phyloP scores from a whole-genome alignment of 35 echinoderm and acorn worm genomes.

The Heliocidaris tuberculata region DNA sequence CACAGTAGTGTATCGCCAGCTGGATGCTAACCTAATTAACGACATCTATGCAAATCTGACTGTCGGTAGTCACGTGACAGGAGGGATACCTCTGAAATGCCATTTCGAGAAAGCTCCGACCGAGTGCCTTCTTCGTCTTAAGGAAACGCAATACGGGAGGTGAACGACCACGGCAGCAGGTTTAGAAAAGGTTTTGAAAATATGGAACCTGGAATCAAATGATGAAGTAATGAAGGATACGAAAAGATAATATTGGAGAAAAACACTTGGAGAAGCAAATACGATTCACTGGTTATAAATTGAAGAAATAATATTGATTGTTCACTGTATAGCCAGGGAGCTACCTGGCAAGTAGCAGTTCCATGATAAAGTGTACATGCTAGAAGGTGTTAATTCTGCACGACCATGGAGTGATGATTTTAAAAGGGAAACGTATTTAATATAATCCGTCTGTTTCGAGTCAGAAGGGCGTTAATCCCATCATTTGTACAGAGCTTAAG shows the following conservation, averaged over 20 bases:
- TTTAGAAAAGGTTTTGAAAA: not conserved
- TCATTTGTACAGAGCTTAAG: no score
- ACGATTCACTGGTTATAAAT: not conserved
- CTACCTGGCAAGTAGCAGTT: no score
- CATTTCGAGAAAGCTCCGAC: not conserved
- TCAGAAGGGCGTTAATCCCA: no score
- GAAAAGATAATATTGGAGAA: no score
- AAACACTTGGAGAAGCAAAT: not conserved
- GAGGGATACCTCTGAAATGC: not conserved
- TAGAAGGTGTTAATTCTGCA: no score
- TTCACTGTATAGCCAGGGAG: no score
- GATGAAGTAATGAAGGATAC: not conserved
- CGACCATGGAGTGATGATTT: no score
- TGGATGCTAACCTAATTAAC: constrained; percentile 44
- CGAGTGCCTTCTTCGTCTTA: not conserved
- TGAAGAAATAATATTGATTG: not conserved
- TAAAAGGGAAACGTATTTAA: no score
- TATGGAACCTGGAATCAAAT: not conserved
- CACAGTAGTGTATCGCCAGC: constrained; percentile 38
- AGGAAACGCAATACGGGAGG: not conserved
- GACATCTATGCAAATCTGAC: constrained; percentile 43
- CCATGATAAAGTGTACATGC: no score
- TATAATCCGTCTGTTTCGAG: no score
- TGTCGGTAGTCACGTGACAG: not conserved
- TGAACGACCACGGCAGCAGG: not conserved